Evolutionary conservation across 1,140 invertebrate species (phyloP).

Genomic region (Drosophila paulistorum): DNA sequence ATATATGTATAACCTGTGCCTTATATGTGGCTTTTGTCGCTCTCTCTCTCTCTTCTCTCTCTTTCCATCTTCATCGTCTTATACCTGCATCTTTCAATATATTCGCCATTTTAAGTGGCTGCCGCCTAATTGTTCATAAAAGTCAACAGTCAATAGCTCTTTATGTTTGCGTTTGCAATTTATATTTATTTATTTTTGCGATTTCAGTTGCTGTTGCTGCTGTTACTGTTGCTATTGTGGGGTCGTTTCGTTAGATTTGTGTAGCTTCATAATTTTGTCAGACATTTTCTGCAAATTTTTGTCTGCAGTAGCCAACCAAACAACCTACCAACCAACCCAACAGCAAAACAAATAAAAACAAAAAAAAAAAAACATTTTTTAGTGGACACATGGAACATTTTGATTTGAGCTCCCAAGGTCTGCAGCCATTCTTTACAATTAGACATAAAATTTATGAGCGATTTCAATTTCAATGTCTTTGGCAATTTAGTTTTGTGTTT

Average conservation of each 20-base stretch:
- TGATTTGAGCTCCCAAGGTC: constrained; percentile 70
- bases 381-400: constrained; percentile 67
- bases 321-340: background rate
- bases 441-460: constrained; percentile 79
- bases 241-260: constrained; percentile 52
- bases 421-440: constrained; percentile 75
- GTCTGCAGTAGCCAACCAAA: constrained; percentile 7
- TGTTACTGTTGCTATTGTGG: background rate
- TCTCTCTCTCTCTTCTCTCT: background rate
- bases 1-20: constrained; percentile 18
- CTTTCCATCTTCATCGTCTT: background rate
- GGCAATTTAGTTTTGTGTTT: constrained; percentile 8
- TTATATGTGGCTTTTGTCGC: constrained; percentile 47
- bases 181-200: constrained; percentile 77
- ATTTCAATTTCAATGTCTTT: constrained; percentile 69
- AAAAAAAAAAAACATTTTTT: constrained; percentile 20
- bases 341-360: background rate
- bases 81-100: constrained; percentile 63
- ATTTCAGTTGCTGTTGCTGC: constrained; percentile 36
- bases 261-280: constrained; percentile 75
- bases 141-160: constrained; percentile 81
- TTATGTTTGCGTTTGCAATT: constrained; percentile 80
- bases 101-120: constrained; percentile 75
- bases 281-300: constrained; percentile 52
- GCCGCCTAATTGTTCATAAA: constrained; percentile 81